phyloP scores from a whole-genome alignment of 2,797 vertebrate genomes.

The Antrozous pallidus region DNA sequence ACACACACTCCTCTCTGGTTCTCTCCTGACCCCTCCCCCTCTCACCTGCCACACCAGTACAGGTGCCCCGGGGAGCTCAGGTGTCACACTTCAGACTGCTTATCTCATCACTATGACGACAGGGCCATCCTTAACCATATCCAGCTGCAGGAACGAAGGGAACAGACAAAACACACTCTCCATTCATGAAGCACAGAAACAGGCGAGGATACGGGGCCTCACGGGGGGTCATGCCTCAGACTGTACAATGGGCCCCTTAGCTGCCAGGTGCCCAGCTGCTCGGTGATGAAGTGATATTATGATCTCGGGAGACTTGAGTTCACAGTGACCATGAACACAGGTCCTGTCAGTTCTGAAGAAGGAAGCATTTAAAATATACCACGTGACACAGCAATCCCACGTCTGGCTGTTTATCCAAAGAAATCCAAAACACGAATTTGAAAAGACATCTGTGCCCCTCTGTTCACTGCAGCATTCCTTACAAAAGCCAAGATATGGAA shows the following conservation, averaged over 20 bases:
- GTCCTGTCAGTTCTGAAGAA: not conserved
- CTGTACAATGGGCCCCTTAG: not conserved
- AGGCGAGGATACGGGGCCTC: not conserved
- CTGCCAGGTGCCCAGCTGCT: not conserved
- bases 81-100: not conserved
- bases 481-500: not conserved
- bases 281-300: not conserved
- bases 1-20: not conserved
- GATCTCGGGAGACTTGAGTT: not conserved
- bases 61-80: not conserved
- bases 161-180: not conserved
- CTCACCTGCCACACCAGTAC: not conserved
- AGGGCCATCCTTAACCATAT: not conserved
- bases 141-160: not conserved
- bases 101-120: not conserved
- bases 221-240: fast-evolving
- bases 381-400: not conserved
- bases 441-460: not conserved
- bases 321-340: not conserved
- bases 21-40: not conserved
- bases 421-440: not conserved
- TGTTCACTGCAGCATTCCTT: not conserved
- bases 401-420: not conserved
- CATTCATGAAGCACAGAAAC: not conserved
- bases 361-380: not conserved